phyloP scores from a whole-genome alignment of 2,113 vertebrate species.

The Dendropsophus ebraccatus region DNA sequence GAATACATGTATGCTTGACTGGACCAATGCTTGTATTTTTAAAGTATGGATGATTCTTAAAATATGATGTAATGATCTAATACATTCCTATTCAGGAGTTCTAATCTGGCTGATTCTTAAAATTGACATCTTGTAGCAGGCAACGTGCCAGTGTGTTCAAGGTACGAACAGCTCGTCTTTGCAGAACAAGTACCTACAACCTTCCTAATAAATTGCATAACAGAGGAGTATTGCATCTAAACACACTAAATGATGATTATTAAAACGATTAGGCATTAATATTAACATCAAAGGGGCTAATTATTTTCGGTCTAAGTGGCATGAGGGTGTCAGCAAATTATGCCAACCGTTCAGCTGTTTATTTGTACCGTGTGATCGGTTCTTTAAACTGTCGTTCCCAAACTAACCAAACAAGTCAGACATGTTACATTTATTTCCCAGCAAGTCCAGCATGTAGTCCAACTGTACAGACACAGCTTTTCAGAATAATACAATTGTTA shows the following conservation, averaged over 20 bases:
- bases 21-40: too few relatives aligned
- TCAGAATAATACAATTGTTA: neutral
- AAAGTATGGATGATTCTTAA: too few relatives aligned
- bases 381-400: neutral
- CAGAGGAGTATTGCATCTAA: neutral
- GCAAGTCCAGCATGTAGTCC: neutral
- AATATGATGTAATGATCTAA: neutral
- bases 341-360: neutral
- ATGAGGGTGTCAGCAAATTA: neutral
- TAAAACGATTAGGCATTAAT: neutral
- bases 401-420: neutral
- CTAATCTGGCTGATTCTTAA: too few relatives aligned
- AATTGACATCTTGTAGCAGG: neutral
- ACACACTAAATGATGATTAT: neutral
- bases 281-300: slow-evolving; percentile 21
- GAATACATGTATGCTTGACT: too few relatives aligned
- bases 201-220: neutral
- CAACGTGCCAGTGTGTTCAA: neutral
- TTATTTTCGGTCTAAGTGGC: neutral
- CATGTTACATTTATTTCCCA: neutral
- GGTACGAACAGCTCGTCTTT: neutral
- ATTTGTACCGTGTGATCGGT: neutral
- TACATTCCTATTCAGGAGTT: neutral
- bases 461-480: neutral
- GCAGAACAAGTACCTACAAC: neutral